These are phyloP conservation scores for Labia minor DNA, from an alignment of 2,888 invertebrate species.

Conservation along the genomic window DNA sequence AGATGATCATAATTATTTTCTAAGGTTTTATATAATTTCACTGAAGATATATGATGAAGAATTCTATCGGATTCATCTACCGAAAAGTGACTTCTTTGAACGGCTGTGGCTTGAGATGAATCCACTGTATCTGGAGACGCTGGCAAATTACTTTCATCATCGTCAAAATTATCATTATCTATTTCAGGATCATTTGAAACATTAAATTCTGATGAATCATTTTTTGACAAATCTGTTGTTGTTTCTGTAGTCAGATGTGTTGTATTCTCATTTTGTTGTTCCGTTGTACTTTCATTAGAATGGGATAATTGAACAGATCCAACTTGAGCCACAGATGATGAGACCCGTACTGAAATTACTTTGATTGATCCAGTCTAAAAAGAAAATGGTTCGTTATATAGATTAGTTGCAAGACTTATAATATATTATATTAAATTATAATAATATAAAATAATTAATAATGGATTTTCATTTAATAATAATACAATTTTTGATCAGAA, in stretches of 20 bases:
- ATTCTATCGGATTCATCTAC: conserved; percentile 27
- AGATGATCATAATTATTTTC: neutral
- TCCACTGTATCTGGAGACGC: conserved; percentile 25
- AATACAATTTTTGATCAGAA: too few species aligned
- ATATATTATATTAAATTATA: too few species aligned
- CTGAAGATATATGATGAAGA: neutral
- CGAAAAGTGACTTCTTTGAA: conserved; percentile 28
- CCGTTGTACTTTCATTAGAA: conserved; percentile 17
- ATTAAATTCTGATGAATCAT: neutral
- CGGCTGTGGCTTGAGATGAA: conserved; percentile 23
- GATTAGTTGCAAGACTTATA: too few species aligned
- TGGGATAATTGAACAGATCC: conserved; percentile 17
- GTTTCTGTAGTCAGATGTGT: conserved; percentile 17
- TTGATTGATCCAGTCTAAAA: conserved; percentile 30
- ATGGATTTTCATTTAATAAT: too few species aligned
- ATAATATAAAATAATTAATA: too few species aligned
- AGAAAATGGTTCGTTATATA: too few species aligned
- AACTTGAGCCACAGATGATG: conserved; percentile 36
- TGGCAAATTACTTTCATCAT: neutral
- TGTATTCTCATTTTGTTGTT: conserved; percentile 20
- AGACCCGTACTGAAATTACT: conserved; percentile 43
- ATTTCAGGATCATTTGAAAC: neutral
- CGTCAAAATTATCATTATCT: neutral
- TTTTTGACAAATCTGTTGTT: conserved; percentile 20
- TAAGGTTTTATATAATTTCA: neutral